Percentiles rank a stretch among this genome's conserved stretches.
These are phyloP conservation scores for Palaemon carinicauda DNA, from an alignment of 1,140 invertebrate species.

Conservation along the genomic window DNA sequence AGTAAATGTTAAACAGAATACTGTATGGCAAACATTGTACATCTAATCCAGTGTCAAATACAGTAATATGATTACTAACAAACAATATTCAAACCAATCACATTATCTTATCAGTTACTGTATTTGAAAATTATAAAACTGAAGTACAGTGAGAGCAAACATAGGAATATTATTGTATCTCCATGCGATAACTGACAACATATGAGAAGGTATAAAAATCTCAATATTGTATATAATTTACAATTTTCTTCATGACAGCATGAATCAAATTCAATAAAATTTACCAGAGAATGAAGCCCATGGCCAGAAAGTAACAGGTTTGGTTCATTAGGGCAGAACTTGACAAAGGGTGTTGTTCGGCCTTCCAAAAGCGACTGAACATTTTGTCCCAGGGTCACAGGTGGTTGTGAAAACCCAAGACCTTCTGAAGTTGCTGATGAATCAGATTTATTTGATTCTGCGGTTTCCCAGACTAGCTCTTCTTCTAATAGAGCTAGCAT, in stretches of 20 bases:
- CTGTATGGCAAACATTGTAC: too few species aligned
- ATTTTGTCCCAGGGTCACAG: conserved; percentile 64
- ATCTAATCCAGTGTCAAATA: too few species aligned
- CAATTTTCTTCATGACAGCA: not conserved
- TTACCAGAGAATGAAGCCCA: conserved; percentile 59
- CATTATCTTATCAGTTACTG: too few species aligned
- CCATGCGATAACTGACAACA: too few species aligned
- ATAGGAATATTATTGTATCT: too few species aligned
- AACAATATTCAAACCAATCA: too few species aligned
- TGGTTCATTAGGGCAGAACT: conserved; percentile 67
- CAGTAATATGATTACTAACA: too few species aligned
- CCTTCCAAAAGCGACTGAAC: conserved; percentile 64
- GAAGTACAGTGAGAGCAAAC: too few species aligned
- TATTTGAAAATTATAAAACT: too few species aligned
- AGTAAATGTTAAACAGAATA: too few species aligned
- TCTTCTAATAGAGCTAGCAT: conserved; percentile 59
- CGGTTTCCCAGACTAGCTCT: conserved; percentile 36
- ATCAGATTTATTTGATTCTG: not conserved
- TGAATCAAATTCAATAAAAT: not conserved
- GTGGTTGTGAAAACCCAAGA: conserved; percentile 67
- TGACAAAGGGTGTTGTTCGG: conserved; percentile 64
- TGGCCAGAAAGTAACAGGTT: conserved; percentile 69
- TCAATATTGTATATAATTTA: not conserved
- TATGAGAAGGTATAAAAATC: too few species aligned
- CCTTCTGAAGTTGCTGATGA: conserved; percentile 14